phyloP scores from a whole-genome alignment of 1,140 invertebrate species.

The Aphis craccivora region DNA sequence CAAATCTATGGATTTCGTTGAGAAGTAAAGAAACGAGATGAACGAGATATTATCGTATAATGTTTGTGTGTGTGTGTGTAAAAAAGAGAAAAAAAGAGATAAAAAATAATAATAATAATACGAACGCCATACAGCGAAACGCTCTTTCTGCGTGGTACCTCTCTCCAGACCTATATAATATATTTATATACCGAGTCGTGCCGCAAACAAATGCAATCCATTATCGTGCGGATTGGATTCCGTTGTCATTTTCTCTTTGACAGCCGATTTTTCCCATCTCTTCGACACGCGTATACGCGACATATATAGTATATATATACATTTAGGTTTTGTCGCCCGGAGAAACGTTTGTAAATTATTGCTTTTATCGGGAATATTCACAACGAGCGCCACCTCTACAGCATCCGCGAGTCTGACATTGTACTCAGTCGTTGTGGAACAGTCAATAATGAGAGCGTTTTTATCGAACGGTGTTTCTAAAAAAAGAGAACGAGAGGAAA shows the following conservation, averaged over 20 bases:
- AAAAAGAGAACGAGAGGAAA: neutral
- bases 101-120: conserved; percentile 16
- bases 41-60: neutral
- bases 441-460: neutral
- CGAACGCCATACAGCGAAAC: conserved; percentile 30
- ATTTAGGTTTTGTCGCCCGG: neutral
- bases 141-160: neutral
- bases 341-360: conserved; percentile 36
- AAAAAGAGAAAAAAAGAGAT: neutral
- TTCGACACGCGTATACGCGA: neutral
- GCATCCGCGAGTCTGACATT: neutral
- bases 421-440: neutral
- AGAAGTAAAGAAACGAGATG: neutral
- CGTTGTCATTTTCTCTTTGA: conserved; percentile 56
- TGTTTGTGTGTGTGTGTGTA: neutral
- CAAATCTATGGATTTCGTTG: neutral
- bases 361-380: conserved; percentile 20
- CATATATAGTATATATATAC: neutral
- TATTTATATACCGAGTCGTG: neutral
- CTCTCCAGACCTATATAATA: neutral
- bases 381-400: neutral
- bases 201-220: conserved; percentile 56
- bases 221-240: conserved; percentile 53
- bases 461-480: neutral
- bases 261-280: conserved; percentile 49